Conservation (phyloP, 2,113 vertebrate genomes). For the Myrmecobius fasciatus region DNA sequence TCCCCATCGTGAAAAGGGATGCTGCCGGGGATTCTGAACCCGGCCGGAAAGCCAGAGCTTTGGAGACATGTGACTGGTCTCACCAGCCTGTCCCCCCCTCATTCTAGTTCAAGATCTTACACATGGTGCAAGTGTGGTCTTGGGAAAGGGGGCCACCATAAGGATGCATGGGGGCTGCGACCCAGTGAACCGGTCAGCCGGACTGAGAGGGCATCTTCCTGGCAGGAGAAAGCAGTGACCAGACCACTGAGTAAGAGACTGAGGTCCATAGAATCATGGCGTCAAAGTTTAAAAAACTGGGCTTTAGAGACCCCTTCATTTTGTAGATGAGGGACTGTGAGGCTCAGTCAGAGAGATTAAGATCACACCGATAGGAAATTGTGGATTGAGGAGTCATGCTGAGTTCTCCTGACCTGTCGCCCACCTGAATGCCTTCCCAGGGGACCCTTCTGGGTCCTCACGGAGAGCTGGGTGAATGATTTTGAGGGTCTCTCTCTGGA, state of each 20-base stretch:
- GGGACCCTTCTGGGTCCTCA: background rate
- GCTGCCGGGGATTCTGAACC: background rate
- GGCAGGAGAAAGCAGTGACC: background rate
- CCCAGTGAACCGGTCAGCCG: background rate
- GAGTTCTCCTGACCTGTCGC: too few relatives aligned
- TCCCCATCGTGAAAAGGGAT: background rate
- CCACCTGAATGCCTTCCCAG: background rate
- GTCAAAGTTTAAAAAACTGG: background rate
- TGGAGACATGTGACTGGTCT: background rate
- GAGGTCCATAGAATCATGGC: background rate
- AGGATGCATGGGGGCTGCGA: background rate
- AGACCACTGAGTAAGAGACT: background rate
- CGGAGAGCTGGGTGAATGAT: background rate
- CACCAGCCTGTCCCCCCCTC: background rate
- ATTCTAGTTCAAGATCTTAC: background rate
- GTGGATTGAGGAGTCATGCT: background rate
- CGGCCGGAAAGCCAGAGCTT: background rate
- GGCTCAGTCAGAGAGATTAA: background rate
- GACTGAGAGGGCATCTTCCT: background rate
- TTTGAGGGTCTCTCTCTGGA: background rate
- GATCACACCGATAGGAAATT: background rate
- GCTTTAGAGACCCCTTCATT: constrained; percentile 35
- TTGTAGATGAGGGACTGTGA: constrained; percentile 24
- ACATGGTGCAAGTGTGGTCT: background rate
- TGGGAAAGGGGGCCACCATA: background rate